Evolutionary conservation across 1,140 invertebrate genomes (phyloP).

Genomic region (Drosophila navojoa): DNA sequence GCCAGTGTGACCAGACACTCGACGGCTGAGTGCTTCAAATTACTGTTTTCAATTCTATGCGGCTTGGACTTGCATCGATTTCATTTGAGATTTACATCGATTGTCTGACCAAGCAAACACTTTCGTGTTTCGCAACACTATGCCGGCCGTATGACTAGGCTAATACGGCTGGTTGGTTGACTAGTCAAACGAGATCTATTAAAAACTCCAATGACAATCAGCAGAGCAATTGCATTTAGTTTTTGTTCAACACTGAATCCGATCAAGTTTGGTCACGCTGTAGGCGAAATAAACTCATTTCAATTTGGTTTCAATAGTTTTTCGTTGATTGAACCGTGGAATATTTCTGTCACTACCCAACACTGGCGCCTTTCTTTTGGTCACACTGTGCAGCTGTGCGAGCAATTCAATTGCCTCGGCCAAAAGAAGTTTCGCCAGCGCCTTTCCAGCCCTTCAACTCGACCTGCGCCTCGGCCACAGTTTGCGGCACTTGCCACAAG

Average conservation of each 20-base stretch:
- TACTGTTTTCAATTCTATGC: no score
- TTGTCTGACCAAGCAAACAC: background rate
- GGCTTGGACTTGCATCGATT: no score
- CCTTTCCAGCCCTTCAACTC: background rate
- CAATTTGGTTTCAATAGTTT: no score
- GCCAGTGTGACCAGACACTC: slow-evolving; percentile 10
- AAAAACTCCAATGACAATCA: no score
- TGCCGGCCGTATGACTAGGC: no score
- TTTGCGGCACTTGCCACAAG: slow-evolving; percentile 12
- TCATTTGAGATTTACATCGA: no score
- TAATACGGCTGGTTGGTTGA: no score
- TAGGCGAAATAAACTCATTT: background rate
- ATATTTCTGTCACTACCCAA: background rate
- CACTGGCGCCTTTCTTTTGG: background rate
- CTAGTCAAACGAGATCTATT: no score
- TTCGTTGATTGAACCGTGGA: no score
- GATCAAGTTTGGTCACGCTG: background rate
- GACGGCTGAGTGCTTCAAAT: background rate
- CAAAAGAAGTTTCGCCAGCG: background rate
- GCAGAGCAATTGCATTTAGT: no score
- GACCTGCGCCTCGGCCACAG: slow-evolving; percentile 57
- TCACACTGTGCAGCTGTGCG: background rate
- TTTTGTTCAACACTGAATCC: background rate
- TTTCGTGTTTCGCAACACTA: background rate
- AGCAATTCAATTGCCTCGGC: slow-evolving; percentile 1